Percentiles rank a stretch among this genome's conserved stretches.
phyloP scores from a whole-genome alignment of 2,113 vertebrate genomes.

The Oceanodroma tethys region DNA sequence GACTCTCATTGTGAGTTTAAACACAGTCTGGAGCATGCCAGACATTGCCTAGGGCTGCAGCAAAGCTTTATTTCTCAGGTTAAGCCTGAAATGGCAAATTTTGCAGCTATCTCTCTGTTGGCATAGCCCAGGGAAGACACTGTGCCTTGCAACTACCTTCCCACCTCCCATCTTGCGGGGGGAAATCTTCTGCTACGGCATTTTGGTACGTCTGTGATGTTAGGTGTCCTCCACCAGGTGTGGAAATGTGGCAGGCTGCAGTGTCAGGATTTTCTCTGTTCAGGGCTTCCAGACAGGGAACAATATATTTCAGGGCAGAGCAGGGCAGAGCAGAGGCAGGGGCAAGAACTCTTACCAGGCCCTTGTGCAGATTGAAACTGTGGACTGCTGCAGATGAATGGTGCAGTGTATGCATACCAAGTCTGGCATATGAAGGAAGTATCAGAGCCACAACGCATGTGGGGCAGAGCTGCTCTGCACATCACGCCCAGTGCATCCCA shows the following conservation, averaged over 20 bases:
- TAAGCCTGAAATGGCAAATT: neutral
- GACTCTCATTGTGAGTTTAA: neutral
- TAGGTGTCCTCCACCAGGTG: neutral
- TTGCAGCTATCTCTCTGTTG: neutral
- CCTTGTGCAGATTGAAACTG: neutral
- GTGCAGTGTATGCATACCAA: neutral
- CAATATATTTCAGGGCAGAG: neutral
- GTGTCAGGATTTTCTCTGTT: neutral
- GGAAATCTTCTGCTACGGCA: neutral
- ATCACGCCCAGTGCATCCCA: neutral
- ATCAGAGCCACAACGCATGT: neutral
- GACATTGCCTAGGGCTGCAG: neutral
- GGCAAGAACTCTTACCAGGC: neutral
- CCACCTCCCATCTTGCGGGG: fast-evolving
- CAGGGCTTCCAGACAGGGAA: neutral
- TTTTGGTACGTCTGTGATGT: fast-evolving
- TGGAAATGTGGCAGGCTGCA: neutral
- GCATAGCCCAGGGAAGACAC: neutral
- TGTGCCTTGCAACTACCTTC: neutral
- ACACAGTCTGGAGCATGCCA: neutral
- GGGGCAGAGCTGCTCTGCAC: neutral
- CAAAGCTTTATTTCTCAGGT: neutral
- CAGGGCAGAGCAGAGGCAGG: neutral
- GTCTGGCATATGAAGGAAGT: neutral
- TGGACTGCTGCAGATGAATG: neutral